Conservation (phyloP, 2,888 invertebrate species). For the Philereme transversata region DNA sequence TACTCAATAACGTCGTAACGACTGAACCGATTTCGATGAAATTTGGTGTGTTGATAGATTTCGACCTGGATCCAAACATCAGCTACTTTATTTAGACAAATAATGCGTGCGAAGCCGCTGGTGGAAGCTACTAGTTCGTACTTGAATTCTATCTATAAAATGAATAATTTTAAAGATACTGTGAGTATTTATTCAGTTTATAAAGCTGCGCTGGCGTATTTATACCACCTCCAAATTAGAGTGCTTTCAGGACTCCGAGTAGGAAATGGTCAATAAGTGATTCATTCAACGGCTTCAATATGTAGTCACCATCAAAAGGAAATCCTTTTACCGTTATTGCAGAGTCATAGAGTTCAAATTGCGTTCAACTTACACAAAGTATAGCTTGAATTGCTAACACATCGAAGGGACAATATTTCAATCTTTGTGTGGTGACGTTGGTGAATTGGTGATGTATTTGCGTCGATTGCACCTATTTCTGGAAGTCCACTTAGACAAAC, state of each 20-base stretch:
- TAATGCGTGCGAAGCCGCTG: no score
- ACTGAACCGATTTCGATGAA: no score
- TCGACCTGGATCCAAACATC: no score
- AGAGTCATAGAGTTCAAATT: conserved; percentile 19
- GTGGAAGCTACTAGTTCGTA: no score
- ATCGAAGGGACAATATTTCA: conserved; percentile 29
- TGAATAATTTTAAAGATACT: no score
- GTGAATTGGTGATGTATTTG: conserved; percentile 29
- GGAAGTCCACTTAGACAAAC: conserved; percentile 10
- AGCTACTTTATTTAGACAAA: no score
- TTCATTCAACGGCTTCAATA: conserved; percentile 25
- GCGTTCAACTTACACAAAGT: conserved; percentile 17
- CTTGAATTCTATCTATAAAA: no score
- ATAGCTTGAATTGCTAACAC: conserved; percentile 11
- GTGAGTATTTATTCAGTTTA: no score
- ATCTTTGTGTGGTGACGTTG: conserved; percentile 16
- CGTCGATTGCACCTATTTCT: conserved; percentile 25
- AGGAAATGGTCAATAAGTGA: conserved; percentile 24
- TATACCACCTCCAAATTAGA: no score
- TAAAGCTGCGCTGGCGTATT: no score
- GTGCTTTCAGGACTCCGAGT: conserved; percentile 1
- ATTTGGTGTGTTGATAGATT: no score
- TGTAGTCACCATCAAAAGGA: conserved; percentile 12
- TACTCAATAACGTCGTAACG: no score
- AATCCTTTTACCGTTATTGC: conserved; percentile 13